These are phyloP conservation scores for Andrena camellia DNA, from an alignment of 2,888 invertebrate genomes.

Conservation along the genomic window DNA sequence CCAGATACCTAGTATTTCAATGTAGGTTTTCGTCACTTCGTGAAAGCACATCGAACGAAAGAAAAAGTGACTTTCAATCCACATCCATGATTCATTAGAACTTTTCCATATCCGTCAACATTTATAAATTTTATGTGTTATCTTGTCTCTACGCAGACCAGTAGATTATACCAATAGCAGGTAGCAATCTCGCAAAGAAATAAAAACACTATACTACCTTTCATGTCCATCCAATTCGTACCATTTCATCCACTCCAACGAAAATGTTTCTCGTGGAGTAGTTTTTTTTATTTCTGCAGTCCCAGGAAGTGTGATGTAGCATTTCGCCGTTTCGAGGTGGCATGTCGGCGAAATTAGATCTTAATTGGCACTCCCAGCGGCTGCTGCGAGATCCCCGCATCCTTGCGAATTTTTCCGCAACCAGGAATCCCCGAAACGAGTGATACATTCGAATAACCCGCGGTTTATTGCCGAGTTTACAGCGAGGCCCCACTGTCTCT, in stretches of 20 bases:
- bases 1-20: background rate
- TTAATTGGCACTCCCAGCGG: background rate
- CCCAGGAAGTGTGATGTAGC: background rate
- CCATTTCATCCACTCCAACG: background rate
- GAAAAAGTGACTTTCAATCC: no score
- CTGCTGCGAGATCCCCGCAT: background rate
- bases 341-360: background rate
- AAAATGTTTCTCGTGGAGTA: background rate
- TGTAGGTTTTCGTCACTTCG: background rate
- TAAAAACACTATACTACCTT: background rate
- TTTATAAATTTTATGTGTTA: no score
- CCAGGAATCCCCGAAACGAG: background rate
- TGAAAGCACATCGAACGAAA: background rate
- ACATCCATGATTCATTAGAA: no score
- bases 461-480: slow-evolving; percentile 26
- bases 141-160: no score
- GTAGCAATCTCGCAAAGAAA: background rate
- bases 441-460: background rate
- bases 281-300: background rate
- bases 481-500: background rate
- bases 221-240: background rate
- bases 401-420: background rate
- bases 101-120: no score
- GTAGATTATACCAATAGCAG: no score
- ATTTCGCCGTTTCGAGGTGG: background rate